phyloP scores from a whole-genome alignment of 1,140 invertebrate species.

The Araneus ventricosus region DNA sequence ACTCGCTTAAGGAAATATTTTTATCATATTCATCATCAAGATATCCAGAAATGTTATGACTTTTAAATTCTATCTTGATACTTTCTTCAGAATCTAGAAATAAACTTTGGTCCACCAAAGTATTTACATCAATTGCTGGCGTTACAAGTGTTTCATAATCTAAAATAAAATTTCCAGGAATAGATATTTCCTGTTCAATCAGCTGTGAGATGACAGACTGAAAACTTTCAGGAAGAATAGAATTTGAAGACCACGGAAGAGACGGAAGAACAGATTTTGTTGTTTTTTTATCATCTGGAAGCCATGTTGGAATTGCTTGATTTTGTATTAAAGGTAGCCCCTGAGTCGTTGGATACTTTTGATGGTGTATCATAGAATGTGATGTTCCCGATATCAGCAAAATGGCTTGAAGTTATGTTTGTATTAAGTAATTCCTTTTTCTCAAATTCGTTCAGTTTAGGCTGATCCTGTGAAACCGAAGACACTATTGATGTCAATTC shows the following conservation, averaged over 20 bases:
- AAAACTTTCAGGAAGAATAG: slow-evolving; percentile 39
- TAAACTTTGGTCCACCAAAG: not conserved
- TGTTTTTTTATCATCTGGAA: not conserved
- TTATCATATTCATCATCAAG: not conserved
- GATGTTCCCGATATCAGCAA: no score
- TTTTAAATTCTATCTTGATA: not conserved
- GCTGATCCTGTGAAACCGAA: no score
- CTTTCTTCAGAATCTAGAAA: not conserved
- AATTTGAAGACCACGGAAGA: not conserved
- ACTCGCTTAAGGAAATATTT: not conserved
- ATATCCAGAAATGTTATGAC: not conserved
- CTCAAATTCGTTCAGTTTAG: not conserved
- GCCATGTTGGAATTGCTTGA: not conserved
- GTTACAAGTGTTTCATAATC: not conserved
- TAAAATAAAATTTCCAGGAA: not conserved
- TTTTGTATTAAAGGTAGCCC: not conserved
- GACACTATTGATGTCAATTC: no score
- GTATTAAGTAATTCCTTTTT: not conserved
- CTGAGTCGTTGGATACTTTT: not conserved
- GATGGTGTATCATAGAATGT: not conserved
- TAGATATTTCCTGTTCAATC: slow-evolving; percentile 8
- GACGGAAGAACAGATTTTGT: not conserved
- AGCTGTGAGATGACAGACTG: slow-evolving; percentile 45
- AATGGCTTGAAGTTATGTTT: not conserved
- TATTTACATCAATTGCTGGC: not conserved